Base-by-base conservation (phyloP, 2,888 invertebrate genomes). In the Microctonus aethiopoides region DNA sequence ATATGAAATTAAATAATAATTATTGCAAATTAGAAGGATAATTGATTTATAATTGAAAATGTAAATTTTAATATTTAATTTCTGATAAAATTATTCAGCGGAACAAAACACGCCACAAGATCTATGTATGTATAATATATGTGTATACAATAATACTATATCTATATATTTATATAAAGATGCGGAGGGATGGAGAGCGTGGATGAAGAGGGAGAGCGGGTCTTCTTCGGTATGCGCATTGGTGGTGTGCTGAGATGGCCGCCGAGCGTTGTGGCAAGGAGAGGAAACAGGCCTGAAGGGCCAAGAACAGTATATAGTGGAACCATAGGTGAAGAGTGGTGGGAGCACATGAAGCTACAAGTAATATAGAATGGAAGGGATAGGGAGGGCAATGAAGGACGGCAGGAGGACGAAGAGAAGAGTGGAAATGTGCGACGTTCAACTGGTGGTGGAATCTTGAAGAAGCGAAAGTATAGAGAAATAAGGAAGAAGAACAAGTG, bases 41-140 rank as follows among this genome's bases (percentile, higher is more conserved):
- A n/a, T n/a, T n/a, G n/a, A n/a, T n/a, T n/a, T n/a, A n/a, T n/a
- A n/a, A n/a, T n/a, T n/a, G n/a, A n/a, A n/a, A n/a, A n/a, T n/a
- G n/a, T n/a, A n/a, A n/a, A n/a, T n/a, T n/a, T n/a, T n/a, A n/a
- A 80, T 80, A 80, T 80, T 80, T 78, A 78, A 78, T n/a, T 77
- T 74, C 77, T 77, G 78, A 80, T 78, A 78, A 80, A 80, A 80
- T 80, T 80, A 80, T 80, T 80, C 77, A 76, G 70, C 68, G 75
- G 76, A 79, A 78, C 75, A 78, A 78, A 80, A 80, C 78, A 77
- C 74, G 78, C 72, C 74, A 74, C 71, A 74, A 74, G 72, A 77
- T 77, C 56, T 54, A 32, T 72, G 73, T 72, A 72, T 24, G n/a
- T 46, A n/a, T 24, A n/a, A n/a, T n/a, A n/a, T n/a, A n/a, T n/a